Conservation (phyloP, 1,140 invertebrate species). For the Latrodectus geometricus region DNA sequence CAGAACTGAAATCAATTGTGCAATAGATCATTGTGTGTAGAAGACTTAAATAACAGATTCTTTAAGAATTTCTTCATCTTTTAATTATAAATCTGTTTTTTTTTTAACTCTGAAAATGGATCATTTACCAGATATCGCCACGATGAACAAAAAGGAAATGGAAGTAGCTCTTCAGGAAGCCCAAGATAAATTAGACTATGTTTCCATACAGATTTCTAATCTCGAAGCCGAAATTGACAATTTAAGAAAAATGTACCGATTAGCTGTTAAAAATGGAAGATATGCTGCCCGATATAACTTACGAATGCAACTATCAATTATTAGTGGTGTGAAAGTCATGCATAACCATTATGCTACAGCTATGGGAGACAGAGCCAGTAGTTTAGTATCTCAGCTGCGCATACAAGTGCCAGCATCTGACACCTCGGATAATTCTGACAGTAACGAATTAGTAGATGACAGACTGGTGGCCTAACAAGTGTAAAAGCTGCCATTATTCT, state of each 20-base stretch:
- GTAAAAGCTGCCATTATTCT: too few species aligned
- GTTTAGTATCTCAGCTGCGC: neutral
- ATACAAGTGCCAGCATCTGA: too few species aligned
- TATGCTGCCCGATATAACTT: slow-evolving; percentile 49
- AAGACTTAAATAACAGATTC: too few species aligned
- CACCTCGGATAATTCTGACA: too few species aligned
- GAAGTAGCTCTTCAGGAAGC: neutral
- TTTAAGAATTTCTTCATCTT: too few species aligned
- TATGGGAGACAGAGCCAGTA: slow-evolving; percentile 7
- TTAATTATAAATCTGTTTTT: too few species aligned
- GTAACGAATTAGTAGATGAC: too few species aligned
- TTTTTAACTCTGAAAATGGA: too few species aligned
- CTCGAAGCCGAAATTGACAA: slow-evolving; percentile 20
- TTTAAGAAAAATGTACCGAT: slow-evolving; percentile 32
- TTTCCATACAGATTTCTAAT: slow-evolving; percentile 1
- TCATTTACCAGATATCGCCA: neutral
- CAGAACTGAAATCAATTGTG: too few species aligned
- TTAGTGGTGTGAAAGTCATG: slow-evolving; percentile 55
- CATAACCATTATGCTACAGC: slow-evolving; percentile 44
- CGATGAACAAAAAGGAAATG: neutral
- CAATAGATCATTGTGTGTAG: too few species aligned
- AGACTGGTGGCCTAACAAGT: too few species aligned
- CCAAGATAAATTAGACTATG: slow-evolving; percentile 8
- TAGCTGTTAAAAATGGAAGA: slow-evolving; percentile 46
- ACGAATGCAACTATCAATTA: slow-evolving; percentile 51